Conservation (phyloP, 35 echinoderm and acorn worm species). For the Ophioderma brevispina region DNA sequence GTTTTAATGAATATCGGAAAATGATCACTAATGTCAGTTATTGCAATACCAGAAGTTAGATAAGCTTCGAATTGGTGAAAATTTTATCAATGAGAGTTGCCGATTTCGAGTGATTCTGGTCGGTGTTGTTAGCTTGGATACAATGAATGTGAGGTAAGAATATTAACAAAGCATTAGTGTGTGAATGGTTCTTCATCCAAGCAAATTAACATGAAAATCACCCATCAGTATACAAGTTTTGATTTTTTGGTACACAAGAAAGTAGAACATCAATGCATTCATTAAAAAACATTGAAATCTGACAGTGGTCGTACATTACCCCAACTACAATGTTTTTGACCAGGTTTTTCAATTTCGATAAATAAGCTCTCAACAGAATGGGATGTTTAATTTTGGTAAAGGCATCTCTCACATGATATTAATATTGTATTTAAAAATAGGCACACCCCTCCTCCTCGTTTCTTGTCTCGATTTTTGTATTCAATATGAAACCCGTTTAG, state of each 20-base stretch:
- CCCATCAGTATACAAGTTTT: neutral
- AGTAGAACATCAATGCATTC: neutral
- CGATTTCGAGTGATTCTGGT: conserved; percentile 4
- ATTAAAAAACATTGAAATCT: neutral
- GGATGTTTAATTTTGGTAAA: too few species aligned
- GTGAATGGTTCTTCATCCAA: neutral
- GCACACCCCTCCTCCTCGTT: too few species aligned
- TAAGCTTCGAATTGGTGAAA: neutral
- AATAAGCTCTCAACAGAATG: too few species aligned
- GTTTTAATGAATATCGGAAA: neutral
- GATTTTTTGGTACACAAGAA: neutral
- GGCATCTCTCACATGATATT: too few species aligned
- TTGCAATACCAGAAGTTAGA: neutral
- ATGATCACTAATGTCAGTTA: neutral
- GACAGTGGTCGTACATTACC: neutral
- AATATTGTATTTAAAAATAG: too few species aligned
- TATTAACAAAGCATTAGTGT: neutral
- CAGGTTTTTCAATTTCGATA: neutral
- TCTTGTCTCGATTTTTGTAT: too few species aligned
- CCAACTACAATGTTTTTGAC: neutral
- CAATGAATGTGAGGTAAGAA: neutral
- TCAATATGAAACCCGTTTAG: too few species aligned
- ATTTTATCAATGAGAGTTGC: neutral
- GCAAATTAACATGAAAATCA: neutral
- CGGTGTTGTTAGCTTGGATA: neutral